Percentiles rank a stretch among this genome's conserved stretches.
These are phyloP conservation scores for Osmerus mordax DNA, from an alignment of 2,113 vertebrate species.

Conservation along the genomic window DNA sequence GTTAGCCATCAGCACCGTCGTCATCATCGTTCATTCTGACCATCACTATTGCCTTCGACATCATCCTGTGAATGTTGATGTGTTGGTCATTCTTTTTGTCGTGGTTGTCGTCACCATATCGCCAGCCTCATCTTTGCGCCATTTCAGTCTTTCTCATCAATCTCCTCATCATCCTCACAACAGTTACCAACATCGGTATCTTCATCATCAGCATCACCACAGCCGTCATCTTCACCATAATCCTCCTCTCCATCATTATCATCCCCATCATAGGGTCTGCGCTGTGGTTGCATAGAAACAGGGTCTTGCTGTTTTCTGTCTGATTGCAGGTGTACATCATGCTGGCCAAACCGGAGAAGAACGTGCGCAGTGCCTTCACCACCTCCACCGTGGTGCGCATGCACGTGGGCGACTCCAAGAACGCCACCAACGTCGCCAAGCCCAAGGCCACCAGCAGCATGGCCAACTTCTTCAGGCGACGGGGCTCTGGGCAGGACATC, in stretches of 20 bases:
- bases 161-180: too few relatives aligned
- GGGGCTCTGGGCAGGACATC: slow-evolving; percentile 88
- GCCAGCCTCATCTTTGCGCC: too few relatives aligned
- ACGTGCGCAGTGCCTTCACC: slow-evolving; percentile 96
- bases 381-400: slow-evolving; percentile 96
- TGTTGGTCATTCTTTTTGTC: too few relatives aligned
- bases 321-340: slow-evolving; percentile 89
- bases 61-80: background rate
- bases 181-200: too few relatives aligned
- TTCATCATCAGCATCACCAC: too few relatives aligned
- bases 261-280: too few relatives aligned
- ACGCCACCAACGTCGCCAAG: slow-evolving; percentile 79
- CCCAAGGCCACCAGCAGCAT: slow-evolving; percentile 82
- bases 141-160: too few relatives aligned
- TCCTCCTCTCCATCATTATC: too few relatives aligned
- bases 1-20: slow-evolving; percentile 27
- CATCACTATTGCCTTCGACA: background rate
- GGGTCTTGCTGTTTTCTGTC: background rate
- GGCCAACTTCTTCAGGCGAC: slow-evolving; percentile 89
- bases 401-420: slow-evolving; percentile 95
- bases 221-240: too few relatives aligned
- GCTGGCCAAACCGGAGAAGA: slow-evolving; percentile 94
- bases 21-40: too few relatives aligned
- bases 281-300: too few relatives aligned
- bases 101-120: too few relatives aligned